Percentiles rank a stretch among this genome's conserved stretches.
phyloP scores from a whole-genome alignment of 2,113 vertebrate species.

The Tor tambroides region DNA sequence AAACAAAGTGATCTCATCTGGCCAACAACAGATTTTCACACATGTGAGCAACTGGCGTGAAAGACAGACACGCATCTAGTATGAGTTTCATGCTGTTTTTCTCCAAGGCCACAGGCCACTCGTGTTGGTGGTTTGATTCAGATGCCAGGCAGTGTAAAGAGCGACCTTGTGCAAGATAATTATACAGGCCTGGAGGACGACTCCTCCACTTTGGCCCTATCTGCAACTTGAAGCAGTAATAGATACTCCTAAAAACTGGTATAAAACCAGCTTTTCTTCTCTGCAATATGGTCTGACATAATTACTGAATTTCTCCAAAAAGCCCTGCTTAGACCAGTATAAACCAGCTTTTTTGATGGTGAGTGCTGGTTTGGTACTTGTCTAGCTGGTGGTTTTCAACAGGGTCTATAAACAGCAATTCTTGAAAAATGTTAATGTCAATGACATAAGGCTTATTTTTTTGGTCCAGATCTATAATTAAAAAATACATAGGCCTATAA shows the following conservation, averaged over 20 bases:
- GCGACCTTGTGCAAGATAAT: slow-evolving; percentile 62
- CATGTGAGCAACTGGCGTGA: slow-evolving; percentile 59
- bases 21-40: slow-evolving; percentile 48
- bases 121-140: slow-evolving; percentile 50
- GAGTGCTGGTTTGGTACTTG: neutral
- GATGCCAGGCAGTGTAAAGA: slow-evolving; percentile 56
- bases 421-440: neutral
- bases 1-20: neutral
- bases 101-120: slow-evolving; percentile 56
- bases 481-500: too few species aligned
- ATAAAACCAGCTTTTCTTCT: neutral
- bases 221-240: slow-evolving; percentile 34
- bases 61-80: slow-evolving; percentile 43
- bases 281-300: neutral
- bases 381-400: neutral
- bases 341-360: neutral
- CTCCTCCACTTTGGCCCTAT: slow-evolving; percentile 48
- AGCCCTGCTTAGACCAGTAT: neutral
- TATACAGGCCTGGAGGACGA: slow-evolving; percentile 51
- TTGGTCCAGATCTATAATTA: neutral
- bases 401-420: neutral
- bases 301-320: neutral
- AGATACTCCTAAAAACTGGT: slow-evolving; percentile 32
- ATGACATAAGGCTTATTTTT: neutral
- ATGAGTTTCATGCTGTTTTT: slow-evolving; percentile 51